Percentiles rank a stretch among this genome's conserved stretches.
These are phyloP conservation scores for Peribatodes rhomboidaria DNA, from an alignment of 2,888 invertebrate genomes.

Conservation along the genomic window DNA sequence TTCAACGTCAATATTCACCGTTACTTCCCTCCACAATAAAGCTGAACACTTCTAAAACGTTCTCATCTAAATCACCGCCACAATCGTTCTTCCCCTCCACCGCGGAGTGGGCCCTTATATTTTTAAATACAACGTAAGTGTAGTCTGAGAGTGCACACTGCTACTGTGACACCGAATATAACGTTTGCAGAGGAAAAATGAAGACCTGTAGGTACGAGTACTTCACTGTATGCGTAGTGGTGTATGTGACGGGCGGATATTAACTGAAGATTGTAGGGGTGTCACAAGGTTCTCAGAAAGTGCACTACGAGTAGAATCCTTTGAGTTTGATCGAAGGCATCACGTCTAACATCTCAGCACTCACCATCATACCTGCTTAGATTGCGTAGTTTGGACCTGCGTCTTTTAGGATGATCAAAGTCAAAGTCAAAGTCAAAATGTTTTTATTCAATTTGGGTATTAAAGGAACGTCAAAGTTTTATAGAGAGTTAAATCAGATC, in stretches of 20 bases:
- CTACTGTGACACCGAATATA: background rate
- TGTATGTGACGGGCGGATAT: background rate
- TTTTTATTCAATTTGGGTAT: no score
- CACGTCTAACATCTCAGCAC: no score
- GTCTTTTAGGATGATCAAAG: no score
- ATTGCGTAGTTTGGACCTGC: no score
- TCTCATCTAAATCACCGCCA: constrained; percentile 9
- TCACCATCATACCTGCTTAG: no score
- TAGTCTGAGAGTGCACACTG: constrained; percentile 34
- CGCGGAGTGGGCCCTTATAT: constrained; percentile 34
- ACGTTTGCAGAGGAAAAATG: background rate
- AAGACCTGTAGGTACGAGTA: background rate
- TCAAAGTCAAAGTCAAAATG: no score
- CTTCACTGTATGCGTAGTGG: background rate
- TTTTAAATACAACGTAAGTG: constrained; percentile 40
- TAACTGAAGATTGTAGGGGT: constrained; percentile 27
- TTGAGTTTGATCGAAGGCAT: no score
- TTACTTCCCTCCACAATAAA: background rate
- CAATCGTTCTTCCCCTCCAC: constrained; percentile 10
- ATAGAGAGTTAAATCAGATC: no score
- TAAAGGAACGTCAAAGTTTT: no score
- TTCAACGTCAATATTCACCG: background rate
- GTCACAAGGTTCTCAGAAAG: no score
- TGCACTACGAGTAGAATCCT: no score
- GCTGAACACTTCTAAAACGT: background rate